These are phyloP conservation scores for Rostratula benghalensis DNA, from an alignment of 2,113 vertebrate genomes.

Conservation along the genomic window DNA sequence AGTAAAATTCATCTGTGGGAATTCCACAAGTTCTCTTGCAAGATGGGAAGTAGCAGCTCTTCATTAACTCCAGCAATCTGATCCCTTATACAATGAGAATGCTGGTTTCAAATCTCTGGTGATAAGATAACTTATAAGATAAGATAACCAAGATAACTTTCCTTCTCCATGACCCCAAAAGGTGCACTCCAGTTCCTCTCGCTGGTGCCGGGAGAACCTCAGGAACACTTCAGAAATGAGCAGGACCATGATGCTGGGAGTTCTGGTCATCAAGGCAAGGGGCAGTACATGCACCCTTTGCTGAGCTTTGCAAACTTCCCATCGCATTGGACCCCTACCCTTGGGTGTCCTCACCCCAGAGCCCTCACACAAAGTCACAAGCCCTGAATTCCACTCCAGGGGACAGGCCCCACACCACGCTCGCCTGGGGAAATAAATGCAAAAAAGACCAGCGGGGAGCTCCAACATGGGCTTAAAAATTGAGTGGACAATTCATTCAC, in stretches of 20 bases:
- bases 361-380: not conserved
- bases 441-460: not conserved
- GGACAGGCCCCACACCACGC: rapidly evolving
- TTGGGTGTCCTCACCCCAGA: not conserved
- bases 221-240: not conserved
- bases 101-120: not conserved
- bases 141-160: no score
- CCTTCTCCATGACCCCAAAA: not conserved
- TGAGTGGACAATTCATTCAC: not conserved
- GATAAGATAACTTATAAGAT: no score
- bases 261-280: rapidly evolving
- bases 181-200: no score
- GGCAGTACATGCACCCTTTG: rapidly evolving
- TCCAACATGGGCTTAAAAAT: not conserved
- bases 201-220: not conserved
- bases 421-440: rapidly evolving
- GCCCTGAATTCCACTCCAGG: rapidly evolving
- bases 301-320: not conserved
- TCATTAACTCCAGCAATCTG: not conserved
- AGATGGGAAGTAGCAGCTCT: not conserved
- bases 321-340: rapidly evolving
- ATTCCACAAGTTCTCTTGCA: not conserved
- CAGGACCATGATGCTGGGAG: rapidly evolving
- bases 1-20: not conserved
- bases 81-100: not conserved